Percentiles rank a stretch among this genome's conserved stretches.
phyloP scores from a whole-genome alignment of 1,140 invertebrate species.

The Cotesia chilonis region DNA sequence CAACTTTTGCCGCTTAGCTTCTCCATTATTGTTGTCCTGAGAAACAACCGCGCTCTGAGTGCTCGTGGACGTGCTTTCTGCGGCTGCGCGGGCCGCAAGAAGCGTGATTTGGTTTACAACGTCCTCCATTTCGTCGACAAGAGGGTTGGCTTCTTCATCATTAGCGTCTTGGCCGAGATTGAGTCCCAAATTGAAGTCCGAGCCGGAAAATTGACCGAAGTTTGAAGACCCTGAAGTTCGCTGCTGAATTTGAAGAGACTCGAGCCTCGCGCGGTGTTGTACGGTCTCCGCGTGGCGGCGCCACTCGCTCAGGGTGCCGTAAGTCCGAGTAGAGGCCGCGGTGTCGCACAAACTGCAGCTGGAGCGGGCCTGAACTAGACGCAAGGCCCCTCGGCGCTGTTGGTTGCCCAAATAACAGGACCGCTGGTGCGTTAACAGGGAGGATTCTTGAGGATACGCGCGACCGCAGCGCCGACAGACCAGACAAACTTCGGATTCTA shows the following conservation, averaged over 20 bases:
- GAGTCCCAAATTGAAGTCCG: slow-evolving; percentile 40
- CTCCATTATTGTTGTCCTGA: slow-evolving; percentile 61
- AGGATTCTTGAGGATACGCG: slow-evolving; percentile 79
- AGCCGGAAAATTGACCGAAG: slow-evolving; percentile 20
- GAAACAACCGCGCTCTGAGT: slow-evolving; percentile 32
- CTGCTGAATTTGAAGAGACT: slow-evolving; percentile 46
- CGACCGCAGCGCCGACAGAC: slow-evolving; percentile 87
- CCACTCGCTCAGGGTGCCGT: slow-evolving; percentile 70
- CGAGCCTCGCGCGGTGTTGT: slow-evolving; percentile 62
- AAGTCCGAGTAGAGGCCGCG: slow-evolving; percentile 66
- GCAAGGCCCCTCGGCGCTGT: slow-evolving; percentile 71
- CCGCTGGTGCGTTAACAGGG: slow-evolving; percentile 77
- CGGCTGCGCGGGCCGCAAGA: slow-evolving; percentile 75
- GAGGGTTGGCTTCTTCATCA: slow-evolving; percentile 63
- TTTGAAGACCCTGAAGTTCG: slow-evolving; percentile 38
- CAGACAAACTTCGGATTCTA: slow-evolving; percentile 82
- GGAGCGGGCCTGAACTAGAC: slow-evolving; percentile 74
- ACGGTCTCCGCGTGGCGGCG: slow-evolving; percentile 74
- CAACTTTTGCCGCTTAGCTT: slow-evolving; percentile 56
- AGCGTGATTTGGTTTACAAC: slow-evolving; percentile 84
- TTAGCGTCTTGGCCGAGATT: slow-evolving; percentile 26
- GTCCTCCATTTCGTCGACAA: slow-evolving; percentile 82
- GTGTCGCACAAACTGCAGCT: slow-evolving; percentile 75
- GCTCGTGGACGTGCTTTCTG: slow-evolving; percentile 58
- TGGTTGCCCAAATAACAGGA: slow-evolving; percentile 74